phyloP scores from a whole-genome alignment of 1,140 invertebrate species.

The Drosophila prosaltans region DNA sequence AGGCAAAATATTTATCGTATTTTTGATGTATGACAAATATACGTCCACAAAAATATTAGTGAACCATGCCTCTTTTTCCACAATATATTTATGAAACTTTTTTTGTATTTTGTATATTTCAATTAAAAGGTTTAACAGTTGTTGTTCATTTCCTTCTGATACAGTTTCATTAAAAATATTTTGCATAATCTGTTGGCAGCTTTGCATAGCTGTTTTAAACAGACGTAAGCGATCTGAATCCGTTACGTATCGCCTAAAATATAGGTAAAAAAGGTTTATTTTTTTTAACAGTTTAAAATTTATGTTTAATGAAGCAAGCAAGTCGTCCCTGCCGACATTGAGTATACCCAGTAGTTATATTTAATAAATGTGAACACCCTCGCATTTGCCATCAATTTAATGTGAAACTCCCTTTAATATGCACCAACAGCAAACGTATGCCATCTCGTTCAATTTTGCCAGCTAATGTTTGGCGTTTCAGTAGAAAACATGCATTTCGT shows the following conservation, averaged over 20 bases:
- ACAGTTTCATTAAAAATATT: background rate
- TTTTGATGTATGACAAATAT: constrained; percentile 12
- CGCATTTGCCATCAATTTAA: too few species aligned
- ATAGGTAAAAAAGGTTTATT: background rate
- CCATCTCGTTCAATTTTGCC: too few species aligned
- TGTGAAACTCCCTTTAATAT: too few species aligned
- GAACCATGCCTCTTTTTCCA: constrained; percentile 7
- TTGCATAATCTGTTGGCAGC: background rate
- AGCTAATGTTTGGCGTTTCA: too few species aligned
- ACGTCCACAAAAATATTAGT: constrained; percentile 11
- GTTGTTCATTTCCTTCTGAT: background rate
- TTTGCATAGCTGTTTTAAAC: constrained; percentile 4
- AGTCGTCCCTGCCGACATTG: too few species aligned
- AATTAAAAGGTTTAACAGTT: constrained; percentile 7
- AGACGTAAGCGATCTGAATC: constrained; percentile 12
- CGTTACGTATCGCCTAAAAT: constrained; percentile 6
- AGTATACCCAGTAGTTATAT: too few species aligned
- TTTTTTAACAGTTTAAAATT: background rate
- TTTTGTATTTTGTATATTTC: constrained; percentile 21
- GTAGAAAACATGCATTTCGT: too few species aligned
- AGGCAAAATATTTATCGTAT: constrained; percentile 1
- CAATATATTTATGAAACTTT: constrained; percentile 2
- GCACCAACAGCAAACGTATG: too few species aligned
- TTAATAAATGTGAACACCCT: too few species aligned
- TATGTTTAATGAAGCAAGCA: too few species aligned